A percentile compares a stretch with the other conserved stretches of the same genome.
Evolutionary conservation across 2,797 vertebrate species (phyloP).

Genomic region (Clarias platycephalus): DNA sequence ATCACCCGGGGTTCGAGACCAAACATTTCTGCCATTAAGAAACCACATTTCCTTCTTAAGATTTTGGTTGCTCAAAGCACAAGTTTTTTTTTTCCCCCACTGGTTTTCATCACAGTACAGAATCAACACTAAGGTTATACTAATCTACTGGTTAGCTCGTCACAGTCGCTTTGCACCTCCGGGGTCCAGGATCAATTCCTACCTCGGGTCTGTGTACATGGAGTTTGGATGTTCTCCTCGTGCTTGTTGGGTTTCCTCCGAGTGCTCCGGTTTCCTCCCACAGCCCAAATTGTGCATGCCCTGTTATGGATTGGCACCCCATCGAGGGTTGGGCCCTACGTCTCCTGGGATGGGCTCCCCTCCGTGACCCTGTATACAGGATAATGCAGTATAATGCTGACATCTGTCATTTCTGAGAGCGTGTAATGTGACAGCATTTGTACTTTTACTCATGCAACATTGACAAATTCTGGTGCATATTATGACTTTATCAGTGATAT

Average conservation of each 20-base stretch:
- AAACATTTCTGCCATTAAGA: not conserved
- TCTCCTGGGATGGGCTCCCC: too few relatives aligned
- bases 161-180: too few relatives aligned
- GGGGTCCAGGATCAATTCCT: too few relatives aligned
- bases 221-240: too few relatives aligned
- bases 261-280: too few relatives aligned
- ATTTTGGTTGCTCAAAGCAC: not conserved
- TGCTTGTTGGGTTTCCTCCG: too few relatives aligned
- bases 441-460: conserved; percentile 61
- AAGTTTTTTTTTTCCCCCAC: not conserved
- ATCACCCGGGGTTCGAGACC: too few relatives aligned
- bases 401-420: conserved; percentile 67
- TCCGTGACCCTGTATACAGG: too few relatives aligned
- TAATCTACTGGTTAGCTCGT: not conserved
- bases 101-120: not conserved
- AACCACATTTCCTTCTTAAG: not conserved
- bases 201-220: too few relatives aligned
- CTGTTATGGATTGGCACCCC: too few relatives aligned
- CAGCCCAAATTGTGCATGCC: too few relatives aligned
- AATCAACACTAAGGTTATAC: not conserved
- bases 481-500: conserved; percentile 32
- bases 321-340: too few relatives aligned
- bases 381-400: conserved; percentile 11
- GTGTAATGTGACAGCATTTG: conserved; percentile 64
- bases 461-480: conserved; percentile 57